phyloP scores from a whole-genome alignment of 2,797 vertebrate species.

The Coreius guichenoti region DNA sequence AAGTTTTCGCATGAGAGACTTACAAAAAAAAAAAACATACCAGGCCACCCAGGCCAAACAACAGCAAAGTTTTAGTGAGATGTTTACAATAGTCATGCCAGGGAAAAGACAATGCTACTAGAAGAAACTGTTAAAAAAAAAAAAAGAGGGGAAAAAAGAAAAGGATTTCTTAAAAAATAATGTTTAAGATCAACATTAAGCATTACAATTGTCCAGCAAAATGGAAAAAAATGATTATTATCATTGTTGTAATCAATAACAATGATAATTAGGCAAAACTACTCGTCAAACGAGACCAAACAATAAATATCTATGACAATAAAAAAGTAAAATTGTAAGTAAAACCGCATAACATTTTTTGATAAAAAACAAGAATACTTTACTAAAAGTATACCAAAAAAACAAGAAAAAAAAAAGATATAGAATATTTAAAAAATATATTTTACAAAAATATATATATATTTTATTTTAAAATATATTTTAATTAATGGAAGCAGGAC shows the following conservation, averaged over 20 bases:
- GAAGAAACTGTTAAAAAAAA: neutral
- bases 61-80: neutral
- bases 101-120: neutral
- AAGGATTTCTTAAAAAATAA: neutral
- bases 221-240: neutral
- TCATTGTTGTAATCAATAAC: neutral
- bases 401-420: neutral
- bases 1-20: slow-evolving; percentile 65
- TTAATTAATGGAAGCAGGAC: neutral
- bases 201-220: neutral
- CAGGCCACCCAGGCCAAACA: slow-evolving; percentile 42
- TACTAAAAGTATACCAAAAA: neutral
- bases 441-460: neutral
- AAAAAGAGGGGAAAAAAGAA: neutral
- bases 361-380: neutral
- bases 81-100: neutral
- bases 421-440: neutral
- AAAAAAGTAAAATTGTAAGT: neutral
- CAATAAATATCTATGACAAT: neutral
- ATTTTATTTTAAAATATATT: neutral
- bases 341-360: neutral
- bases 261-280: neutral
- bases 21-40: neutral
- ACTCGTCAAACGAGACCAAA: neutral
- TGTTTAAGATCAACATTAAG: neutral